phyloP scores from a whole-genome alignment of 2,888 invertebrate species.

The Nephrocerus scutellatus region DNA sequence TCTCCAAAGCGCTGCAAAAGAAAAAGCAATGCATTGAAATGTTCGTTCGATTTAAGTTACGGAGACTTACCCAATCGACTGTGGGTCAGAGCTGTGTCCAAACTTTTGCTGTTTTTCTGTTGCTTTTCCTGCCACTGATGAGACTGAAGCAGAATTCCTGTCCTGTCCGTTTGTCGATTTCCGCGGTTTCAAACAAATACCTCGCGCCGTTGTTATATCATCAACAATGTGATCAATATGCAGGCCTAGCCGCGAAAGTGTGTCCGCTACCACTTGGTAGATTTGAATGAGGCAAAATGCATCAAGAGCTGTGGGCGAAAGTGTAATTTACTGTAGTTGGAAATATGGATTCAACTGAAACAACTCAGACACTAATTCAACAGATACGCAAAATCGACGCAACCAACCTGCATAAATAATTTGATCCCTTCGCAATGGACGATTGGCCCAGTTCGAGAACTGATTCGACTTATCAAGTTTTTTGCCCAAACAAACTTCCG shows the following conservation, averaged over 20 bases:
- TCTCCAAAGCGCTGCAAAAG: conserved; percentile 12
- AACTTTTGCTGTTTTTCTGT: too few relatives aligned
- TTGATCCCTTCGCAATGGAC: conserved; percentile 72
- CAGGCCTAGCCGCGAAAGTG: conserved; percentile 34
- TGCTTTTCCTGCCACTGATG: too few relatives aligned
- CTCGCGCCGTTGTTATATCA: conserved; percentile 17
- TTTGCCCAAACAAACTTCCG: conserved; percentile 67
- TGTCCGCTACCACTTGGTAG: conserved; percentile 56
- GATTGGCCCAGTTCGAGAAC: conserved; percentile 83
- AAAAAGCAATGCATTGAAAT: too few relatives aligned
- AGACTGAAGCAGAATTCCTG: too few relatives aligned
- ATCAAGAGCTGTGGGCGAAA: conserved; percentile 61
- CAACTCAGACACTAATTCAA: background rate
- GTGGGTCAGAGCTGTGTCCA: too few relatives aligned
- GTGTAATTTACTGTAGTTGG: background rate
- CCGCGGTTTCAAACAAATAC: too few relatives aligned
- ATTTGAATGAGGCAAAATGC: conserved; percentile 79
- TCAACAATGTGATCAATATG: conserved; percentile 30
- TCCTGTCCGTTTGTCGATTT: too few relatives aligned
- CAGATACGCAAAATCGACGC: background rate
- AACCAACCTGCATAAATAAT: conserved; percentile 63
- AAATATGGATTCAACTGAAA: background rate
- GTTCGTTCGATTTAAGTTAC: too few relatives aligned
- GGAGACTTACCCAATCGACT: too few relatives aligned
- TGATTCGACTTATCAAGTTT: conserved; percentile 82